Evolutionary conservation across 2,113 vertebrate species (phyloP).

Genomic region (Calonectris borealis): DNA sequence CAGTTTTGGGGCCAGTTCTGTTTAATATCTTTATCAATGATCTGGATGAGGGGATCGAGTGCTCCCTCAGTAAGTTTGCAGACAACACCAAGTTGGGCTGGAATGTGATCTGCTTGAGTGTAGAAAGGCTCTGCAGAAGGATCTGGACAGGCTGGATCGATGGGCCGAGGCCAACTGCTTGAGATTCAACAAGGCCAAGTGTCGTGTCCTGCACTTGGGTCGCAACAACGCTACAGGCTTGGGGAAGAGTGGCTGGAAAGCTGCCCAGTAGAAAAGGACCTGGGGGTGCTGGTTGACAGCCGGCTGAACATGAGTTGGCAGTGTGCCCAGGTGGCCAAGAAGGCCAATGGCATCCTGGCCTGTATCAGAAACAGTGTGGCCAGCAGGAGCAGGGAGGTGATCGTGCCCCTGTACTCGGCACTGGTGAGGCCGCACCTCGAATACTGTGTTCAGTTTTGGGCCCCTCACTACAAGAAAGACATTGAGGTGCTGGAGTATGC

Average conservation of each 20-base stretch:
- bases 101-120: background rate
- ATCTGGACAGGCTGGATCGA: background rate
- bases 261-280: background rate
- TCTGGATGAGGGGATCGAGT: background rate
- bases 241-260: background rate
- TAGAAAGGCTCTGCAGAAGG: background rate
- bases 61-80: too few species aligned
- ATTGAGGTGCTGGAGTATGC: too few species aligned
- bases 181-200: rapidly evolving
- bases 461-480: background rate
- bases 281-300: rapidly evolving
- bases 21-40: background rate
- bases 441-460: background rate
- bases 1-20: background rate
- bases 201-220: background rate
- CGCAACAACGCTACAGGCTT: rapidly evolving
- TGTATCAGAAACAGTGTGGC: too few species aligned
- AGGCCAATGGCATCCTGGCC: background rate
- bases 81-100: background rate
- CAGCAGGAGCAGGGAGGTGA: background rate
- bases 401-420: too few species aligned
- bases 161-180: background rate
- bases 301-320: background rate
- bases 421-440: background rate
- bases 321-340: background rate